phyloP scores from a whole-genome alignment of 2,113 vertebrate species.

The Emydura subglobosa region DNA sequence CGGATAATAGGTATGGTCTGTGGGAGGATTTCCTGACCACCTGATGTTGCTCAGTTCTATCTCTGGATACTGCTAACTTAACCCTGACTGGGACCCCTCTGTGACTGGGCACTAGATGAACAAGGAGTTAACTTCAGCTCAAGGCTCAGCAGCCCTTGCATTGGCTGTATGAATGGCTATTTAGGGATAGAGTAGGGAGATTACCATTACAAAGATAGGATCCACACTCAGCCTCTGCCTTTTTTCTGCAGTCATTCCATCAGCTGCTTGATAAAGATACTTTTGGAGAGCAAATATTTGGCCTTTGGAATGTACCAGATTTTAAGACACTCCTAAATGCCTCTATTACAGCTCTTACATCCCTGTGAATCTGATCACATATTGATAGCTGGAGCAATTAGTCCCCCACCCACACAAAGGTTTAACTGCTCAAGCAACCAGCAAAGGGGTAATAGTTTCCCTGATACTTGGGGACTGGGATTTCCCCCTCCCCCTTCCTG shows the following conservation, averaged over 20 bases:
- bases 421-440: conserved; percentile 13
- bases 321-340: neutral
- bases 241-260: conserved; percentile 48
- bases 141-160: neutral
- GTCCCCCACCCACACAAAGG: neutral
- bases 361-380: neutral
- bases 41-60: rapidly evolving
- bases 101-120: neutral
- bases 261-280: conserved; percentile 28
- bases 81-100: neutral
- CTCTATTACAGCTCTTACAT: neutral
- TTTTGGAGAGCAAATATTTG: conserved; percentile 30
- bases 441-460: neutral
- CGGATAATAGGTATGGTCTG: rapidly evolving
- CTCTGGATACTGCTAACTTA: neutral
- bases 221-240: neutral
- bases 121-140: neutral
- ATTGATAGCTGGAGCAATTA: neutral
- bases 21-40: rapidly evolving
- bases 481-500: neutral
- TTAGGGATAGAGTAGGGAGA: neutral
- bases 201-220: neutral
- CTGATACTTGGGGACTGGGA: neutral
- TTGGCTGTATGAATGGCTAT: neutral
- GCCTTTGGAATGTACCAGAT: neutral